These are phyloP conservation scores for Tupiocoris notatus DNA, from an alignment of 2,888 invertebrate genomes.

Conservation along the genomic window DNA sequence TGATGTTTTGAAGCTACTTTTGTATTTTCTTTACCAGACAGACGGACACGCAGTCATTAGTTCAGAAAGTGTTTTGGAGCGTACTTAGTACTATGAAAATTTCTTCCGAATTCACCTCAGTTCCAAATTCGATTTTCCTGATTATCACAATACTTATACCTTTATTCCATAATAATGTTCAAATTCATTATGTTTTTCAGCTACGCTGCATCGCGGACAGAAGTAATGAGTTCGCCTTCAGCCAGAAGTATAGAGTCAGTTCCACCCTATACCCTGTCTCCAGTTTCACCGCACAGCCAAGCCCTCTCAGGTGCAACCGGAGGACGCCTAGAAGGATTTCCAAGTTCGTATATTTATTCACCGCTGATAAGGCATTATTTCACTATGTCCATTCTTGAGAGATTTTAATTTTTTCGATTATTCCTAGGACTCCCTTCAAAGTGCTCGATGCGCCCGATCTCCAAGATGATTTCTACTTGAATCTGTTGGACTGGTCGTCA, in stretches of 20 bases:
- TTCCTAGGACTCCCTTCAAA: slow-evolving; percentile 87
- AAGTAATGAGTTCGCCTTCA: not conserved
- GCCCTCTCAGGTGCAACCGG: slow-evolving; percentile 88
- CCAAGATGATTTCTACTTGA: slow-evolving; percentile 98
- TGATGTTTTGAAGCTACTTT: too few species aligned
- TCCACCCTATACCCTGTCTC: slow-evolving; percentile 88
- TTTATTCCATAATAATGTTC: too few species aligned
- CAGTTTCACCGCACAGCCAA: slow-evolving; percentile 92
- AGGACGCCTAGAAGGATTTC: slow-evolving; percentile 97
- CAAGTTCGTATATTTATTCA: too few species aligned
- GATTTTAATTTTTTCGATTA: not conserved
- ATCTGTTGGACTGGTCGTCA: slow-evolving; percentile 98
- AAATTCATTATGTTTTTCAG: too few species aligned
- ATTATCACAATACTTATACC: too few species aligned
- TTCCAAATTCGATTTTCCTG: too few species aligned
- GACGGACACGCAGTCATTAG: too few species aligned
- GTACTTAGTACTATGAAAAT: too few species aligned
- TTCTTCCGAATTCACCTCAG: too few species aligned
- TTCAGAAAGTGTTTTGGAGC: too few species aligned
- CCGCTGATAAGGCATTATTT: too few species aligned
- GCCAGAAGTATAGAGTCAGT: slow-evolving; percentile 58
- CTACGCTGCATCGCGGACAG: not conserved
- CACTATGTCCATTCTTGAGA: not conserved
- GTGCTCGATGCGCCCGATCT: slow-evolving; percentile 92
- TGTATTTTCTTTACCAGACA: too few species aligned